phyloP scores from a whole-genome alignment of 2,888 invertebrate genomes.

The Ernsta delagoae region DNA sequence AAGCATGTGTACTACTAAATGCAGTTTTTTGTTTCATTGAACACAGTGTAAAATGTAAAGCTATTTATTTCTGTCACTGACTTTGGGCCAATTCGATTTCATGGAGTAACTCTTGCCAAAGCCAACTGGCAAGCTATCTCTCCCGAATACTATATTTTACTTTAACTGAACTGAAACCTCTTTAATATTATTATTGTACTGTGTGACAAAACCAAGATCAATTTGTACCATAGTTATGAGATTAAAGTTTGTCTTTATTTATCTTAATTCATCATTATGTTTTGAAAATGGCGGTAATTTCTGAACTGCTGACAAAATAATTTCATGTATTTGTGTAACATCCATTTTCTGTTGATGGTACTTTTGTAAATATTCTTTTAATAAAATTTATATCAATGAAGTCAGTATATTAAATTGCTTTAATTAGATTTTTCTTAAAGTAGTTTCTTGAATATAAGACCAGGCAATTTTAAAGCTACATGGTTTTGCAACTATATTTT shows the following conservation, averaged over 20 bases:
- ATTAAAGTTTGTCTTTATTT: neutral
- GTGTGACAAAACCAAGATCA: neutral
- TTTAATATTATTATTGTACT: slow-evolving; percentile 36
- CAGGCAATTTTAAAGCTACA: too few species aligned
- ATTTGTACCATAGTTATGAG: neutral
- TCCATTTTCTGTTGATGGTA: too few species aligned
- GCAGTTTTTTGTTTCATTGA: slow-evolving; percentile 31
- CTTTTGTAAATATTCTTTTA: too few species aligned
- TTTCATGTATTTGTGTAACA: too few species aligned
- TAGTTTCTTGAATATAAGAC: too few species aligned
- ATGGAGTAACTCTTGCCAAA: slow-evolving; percentile 70
- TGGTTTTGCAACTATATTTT: neutral
- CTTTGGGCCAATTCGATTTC: slow-evolving; percentile 81
- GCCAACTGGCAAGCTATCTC: slow-evolving; percentile 57
- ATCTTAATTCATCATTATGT: neutral
- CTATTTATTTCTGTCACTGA: slow-evolving; percentile 77
- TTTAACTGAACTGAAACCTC: slow-evolving; percentile 27
- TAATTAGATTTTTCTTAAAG: too few species aligned
- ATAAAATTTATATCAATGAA: too few species aligned
- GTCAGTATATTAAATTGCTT: too few species aligned
- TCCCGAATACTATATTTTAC: slow-evolving; percentile 49
- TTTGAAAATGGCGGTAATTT: too few species aligned
- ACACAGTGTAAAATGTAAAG: slow-evolving; percentile 15
- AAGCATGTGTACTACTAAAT: neutral
- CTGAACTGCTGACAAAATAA: too few species aligned